Conservation (phyloP, 2,888 invertebrate species). For the Phoronis australis region DNA sequence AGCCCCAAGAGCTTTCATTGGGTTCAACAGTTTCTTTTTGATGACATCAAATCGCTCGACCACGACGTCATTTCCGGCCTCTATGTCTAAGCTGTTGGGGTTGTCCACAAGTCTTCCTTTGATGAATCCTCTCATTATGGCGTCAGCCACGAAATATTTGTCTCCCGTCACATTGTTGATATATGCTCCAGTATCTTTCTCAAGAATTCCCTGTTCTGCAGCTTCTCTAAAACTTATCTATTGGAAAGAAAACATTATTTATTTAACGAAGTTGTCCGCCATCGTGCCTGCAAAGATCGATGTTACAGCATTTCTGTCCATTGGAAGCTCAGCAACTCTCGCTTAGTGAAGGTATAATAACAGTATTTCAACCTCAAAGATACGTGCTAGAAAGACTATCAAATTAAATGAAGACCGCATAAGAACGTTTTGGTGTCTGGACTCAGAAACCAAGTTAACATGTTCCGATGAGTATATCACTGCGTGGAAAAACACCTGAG, state of each 20-base stretch:
- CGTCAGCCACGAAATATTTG: constrained; percentile 39
- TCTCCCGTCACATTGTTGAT: constrained; percentile 40
- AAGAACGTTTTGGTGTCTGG: too few species aligned
- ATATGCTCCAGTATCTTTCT: constrained; percentile 38
- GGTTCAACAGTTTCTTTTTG: constrained; percentile 32
- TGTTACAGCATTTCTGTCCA: too few species aligned
- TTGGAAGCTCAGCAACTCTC: too few species aligned
- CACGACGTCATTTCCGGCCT: constrained; percentile 44
- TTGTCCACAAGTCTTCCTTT: constrained; percentile 43
- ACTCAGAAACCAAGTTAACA: too few species aligned
- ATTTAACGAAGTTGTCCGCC: too few species aligned
- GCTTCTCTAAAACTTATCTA: constrained; percentile 36
- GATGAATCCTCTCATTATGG: constrained; percentile 48
- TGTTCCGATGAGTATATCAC: too few species aligned
- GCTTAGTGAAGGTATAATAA: background rate
- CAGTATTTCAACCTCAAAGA: background rate
- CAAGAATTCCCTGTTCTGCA: constrained; percentile 28
- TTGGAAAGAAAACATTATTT: too few species aligned
- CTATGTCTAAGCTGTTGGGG: constrained; percentile 38
- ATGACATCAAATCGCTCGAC: constrained; percentile 36
- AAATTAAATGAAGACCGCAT: too few species aligned
- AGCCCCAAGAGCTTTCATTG: constrained; percentile 33
- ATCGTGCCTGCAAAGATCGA: too few species aligned
- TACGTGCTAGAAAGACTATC: too few species aligned
- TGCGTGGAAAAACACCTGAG: too few species aligned